A percentile compares a stretch with the other conserved stretches of the same genome.
Conservation (phyloP, 2,797 vertebrate species). For the Myotis vivesi region DNA sequence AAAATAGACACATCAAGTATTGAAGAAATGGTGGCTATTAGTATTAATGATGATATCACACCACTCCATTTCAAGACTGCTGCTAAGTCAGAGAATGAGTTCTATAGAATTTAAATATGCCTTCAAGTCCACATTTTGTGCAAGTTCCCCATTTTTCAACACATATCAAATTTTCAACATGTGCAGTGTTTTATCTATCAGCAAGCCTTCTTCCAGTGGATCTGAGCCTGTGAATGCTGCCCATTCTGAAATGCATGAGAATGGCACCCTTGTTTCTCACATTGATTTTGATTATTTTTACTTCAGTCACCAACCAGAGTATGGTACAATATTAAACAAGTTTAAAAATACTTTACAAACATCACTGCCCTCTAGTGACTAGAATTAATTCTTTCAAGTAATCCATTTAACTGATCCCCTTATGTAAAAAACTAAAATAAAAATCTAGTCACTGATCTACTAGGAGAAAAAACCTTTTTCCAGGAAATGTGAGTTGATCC, state of each 20-base stretch:
- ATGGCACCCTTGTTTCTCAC: neutral
- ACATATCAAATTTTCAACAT: neutral
- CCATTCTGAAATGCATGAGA: neutral
- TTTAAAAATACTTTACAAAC: constrained; percentile 5
- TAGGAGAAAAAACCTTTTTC: neutral
- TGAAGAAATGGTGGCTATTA: neutral
- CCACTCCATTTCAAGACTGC: neutral
- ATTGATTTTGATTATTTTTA: neutral
- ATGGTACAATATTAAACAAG: neutral
- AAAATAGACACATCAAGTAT: neutral
- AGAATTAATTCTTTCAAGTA: neutral
- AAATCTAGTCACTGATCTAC: neutral
- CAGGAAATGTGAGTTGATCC: neutral
- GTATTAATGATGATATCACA: neutral
- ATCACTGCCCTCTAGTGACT: constrained; percentile 57
- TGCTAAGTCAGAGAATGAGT: neutral
- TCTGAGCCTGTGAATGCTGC: neutral
- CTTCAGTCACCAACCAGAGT: neutral
- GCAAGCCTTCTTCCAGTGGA: neutral
- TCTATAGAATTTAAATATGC: neutral
- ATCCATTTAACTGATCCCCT: neutral
- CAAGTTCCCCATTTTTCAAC: neutral
- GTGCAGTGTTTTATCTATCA: neutral
- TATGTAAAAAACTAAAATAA: neutral
- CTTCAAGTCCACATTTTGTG: neutral